These are phyloP conservation scores for Streptopelia turtur DNA, from an alignment of 2,797 vertebrate genomes.

Conservation along the genomic window DNA sequence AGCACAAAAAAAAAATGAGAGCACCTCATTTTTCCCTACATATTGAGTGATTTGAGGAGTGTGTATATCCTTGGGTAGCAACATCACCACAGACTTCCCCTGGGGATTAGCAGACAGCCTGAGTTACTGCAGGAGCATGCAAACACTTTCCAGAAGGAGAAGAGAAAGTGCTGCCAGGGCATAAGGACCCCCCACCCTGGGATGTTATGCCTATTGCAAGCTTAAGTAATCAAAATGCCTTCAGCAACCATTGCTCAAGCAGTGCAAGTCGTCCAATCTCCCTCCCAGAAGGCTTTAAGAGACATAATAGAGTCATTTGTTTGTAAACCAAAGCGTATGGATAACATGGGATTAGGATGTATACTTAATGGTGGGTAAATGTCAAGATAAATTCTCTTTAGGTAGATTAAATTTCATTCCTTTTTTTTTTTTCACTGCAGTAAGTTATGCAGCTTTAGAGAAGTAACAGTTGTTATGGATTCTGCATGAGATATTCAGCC, in stretches of 20 bases:
- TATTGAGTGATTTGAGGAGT: not conserved
- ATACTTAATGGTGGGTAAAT: not conserved
- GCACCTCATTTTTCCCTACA: not conserved
- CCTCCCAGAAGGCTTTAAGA: not conserved
- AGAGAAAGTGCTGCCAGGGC: not conserved
- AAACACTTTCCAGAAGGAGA: not conserved
- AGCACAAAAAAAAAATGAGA: not conserved
- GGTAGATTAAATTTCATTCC: not conserved
- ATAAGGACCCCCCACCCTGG: not conserved
- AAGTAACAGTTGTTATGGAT: not conserved
- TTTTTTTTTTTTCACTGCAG: not conserved
- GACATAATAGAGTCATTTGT: not conserved
- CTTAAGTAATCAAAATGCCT: not conserved
- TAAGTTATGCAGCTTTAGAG: not conserved
- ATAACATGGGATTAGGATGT: not conserved
- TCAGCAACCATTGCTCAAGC: not conserved
- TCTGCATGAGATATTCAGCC: not conserved
- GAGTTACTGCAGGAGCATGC: not conserved
- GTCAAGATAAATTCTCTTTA: not conserved
- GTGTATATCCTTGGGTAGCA: not conserved
- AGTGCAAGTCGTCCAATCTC: not conserved
- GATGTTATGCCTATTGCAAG: not conserved
- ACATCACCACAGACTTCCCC: not conserved
- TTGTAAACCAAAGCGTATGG: not conserved
- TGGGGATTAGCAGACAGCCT: not conserved